Conservation (phyloP, 2,888 invertebrate species). For the Pristionchus mayeri region DNA sequence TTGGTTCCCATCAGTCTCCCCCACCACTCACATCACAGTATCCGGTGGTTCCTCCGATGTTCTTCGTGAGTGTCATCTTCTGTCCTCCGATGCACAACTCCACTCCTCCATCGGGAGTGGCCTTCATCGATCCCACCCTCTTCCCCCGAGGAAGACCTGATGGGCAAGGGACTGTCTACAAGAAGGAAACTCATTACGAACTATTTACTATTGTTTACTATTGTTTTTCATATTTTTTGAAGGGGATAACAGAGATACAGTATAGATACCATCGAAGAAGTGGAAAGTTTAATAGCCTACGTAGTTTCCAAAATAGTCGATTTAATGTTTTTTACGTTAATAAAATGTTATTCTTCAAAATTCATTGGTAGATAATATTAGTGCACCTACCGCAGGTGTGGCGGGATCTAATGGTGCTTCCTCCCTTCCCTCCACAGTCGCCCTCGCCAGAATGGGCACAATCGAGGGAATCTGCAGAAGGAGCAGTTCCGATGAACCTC, state of each 20-base stretch:
- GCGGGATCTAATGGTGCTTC: not conserved
- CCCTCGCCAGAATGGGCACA: constrained; percentile 44
- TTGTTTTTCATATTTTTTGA: not conserved
- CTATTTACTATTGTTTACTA: no score
- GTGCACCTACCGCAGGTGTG: not conserved
- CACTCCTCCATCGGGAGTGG: constrained; percentile 18
- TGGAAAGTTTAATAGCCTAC: no score
- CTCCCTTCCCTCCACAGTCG: not conserved
- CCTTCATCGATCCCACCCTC: constrained; percentile 17
- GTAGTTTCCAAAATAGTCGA: no score
- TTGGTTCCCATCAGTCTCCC: no score
- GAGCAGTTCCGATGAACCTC: not conserved
- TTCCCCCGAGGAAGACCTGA: constrained; percentile 43
- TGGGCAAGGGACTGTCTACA: not conserved
- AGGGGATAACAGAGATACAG: no score
- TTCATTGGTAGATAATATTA: no score
- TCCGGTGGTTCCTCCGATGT: constrained; percentile 29
- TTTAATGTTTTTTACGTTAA: no score
- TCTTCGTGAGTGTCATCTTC: not conserved
- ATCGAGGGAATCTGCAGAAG: constrained; percentile 39
- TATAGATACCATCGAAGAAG: no score
- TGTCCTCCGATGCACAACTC: constrained; percentile 23
- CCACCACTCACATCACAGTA: constrained; percentile 29
- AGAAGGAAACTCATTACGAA: not conserved
- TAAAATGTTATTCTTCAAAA: no score